Evolutionary conservation across 2,888 invertebrate species (phyloP), one percentile per base, ranked within the genome.

Genomic region (Ormyrus pomaceus): DNA sequence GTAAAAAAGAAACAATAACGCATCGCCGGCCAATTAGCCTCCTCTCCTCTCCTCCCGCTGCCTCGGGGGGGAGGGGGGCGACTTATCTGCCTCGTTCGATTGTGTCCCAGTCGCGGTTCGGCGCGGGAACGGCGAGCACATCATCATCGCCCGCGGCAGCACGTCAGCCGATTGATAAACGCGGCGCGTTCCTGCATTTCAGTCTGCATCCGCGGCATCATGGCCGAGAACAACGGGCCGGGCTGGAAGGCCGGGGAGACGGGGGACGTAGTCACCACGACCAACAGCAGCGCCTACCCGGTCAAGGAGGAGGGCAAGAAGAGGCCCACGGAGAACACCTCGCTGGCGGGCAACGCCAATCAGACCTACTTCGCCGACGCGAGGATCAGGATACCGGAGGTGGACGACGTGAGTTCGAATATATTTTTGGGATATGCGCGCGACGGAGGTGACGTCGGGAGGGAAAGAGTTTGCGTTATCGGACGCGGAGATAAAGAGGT

Each of bases 331-430:
- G 89, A 89, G 79, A 87, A 75, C 58, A 88, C 89, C 0, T 84
- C 84, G 0, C 75, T 89, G 11, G 84, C 88, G 8, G 84, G 86
- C 0, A 85, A 82, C n/a, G 77, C 58, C 34, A 87, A 87, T 79
- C 91, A 92, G 81, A 93, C 94, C 0, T 94, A 94, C 86, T 94
- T 94, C 86, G 92, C 93, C 5, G 94, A 94, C 84, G 91, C 94
- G 85, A 93, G 92, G 88, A 91, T 94, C 75, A 91, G 88, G 46
- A 93, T 94, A 86, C 94, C 94, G 19, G 93, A 94, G 82, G 87
- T 90, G 61, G 91, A 92, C 61, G 87, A 88, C 82, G 93, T 93
- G 88, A 90, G 89, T 87, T 56, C 6, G n/a, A 71, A 34, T 34
- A 55, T 8, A 51, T 2, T 82, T 69, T 34, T 64, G 34, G 59